Evolutionary conservation across 2,113 vertebrate genomes (phyloP).

Genomic region (Anoura caudifer): DNA sequence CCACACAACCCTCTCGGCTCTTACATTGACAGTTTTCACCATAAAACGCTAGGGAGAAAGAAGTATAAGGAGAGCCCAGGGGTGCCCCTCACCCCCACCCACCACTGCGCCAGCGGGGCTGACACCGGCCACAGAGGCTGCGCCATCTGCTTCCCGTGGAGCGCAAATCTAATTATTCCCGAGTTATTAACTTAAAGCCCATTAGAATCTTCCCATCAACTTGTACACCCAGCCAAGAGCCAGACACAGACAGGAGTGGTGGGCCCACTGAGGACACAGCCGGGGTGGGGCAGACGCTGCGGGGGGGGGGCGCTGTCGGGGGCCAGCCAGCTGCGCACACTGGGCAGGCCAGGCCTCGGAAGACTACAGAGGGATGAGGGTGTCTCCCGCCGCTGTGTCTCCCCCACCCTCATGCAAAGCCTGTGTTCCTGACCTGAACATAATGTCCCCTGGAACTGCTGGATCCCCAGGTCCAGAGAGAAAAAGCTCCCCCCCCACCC

Average conservation of each 20-base stretch:
- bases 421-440: neutral
- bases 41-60: neutral
- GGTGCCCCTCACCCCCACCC: neutral
- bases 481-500: fast-evolving
- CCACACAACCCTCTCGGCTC: fast-evolving
- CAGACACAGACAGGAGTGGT: fast-evolving
- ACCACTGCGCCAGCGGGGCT: neutral
- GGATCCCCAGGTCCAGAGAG: neutral
- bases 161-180: constrained; percentile 68
- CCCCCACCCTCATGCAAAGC: fast-evolving
- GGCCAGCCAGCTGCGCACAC: fast-evolving
- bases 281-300: fast-evolving
- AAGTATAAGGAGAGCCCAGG: neutral
- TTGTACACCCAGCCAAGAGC: neutral
- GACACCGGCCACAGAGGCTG: neutral
- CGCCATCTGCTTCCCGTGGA: constrained; percentile 3
- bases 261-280: neutral
- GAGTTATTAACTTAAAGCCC: constrained; percentile 72
- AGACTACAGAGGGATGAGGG: fast-evolving
- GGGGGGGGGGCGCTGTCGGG: neutral
- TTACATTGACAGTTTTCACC: neutral
- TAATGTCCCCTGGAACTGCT: neutral
- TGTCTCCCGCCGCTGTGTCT: fast-evolving
- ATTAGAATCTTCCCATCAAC: constrained; percentile 52
- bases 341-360: neutral